Percentiles rank a stretch among this genome's conserved stretches.
Conservation (phyloP, 64 coral and sea anemone species). For the Pocillopora verrucosa region DNA sequence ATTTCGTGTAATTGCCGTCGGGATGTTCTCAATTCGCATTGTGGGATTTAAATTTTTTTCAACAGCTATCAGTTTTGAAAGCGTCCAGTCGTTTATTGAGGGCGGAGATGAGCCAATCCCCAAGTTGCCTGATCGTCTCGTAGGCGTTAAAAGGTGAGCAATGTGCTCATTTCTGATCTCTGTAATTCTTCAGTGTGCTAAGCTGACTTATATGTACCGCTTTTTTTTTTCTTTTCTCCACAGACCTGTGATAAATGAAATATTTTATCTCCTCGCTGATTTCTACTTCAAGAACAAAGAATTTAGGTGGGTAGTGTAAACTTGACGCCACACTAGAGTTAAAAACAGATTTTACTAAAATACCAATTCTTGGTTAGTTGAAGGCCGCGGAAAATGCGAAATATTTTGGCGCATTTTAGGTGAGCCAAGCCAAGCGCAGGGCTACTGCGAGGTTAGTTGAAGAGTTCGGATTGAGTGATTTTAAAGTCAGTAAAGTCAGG, state of each 20-base stretch:
- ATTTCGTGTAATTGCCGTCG: too few species aligned
- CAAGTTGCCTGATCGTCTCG: slow-evolving; percentile 69
- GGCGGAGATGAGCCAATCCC: slow-evolving; percentile 81
- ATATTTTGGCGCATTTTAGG: too few species aligned
- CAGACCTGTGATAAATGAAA: slow-evolving; percentile 87
- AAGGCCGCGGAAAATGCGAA: too few species aligned
- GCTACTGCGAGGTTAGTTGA: too few species aligned
- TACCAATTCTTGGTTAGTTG: too few species aligned
- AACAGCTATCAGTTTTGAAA: slow-evolving; percentile 89
- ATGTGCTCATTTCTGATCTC: not conserved
- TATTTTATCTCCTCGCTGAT: slow-evolving; percentile 97
- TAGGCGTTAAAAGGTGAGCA: slow-evolving; percentile 63
- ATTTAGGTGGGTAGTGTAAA: slow-evolving; percentile 70
- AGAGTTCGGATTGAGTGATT: too few species aligned
- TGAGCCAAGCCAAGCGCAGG: too few species aligned
- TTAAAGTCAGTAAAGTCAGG: too few species aligned
- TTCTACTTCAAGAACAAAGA: slow-evolving; percentile 99
- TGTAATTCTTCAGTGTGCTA: not conserved
- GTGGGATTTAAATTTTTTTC: not conserved
- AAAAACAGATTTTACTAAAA: too few species aligned
- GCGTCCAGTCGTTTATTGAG: slow-evolving; percentile 92
- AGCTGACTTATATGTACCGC: not conserved
- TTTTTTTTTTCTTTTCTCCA: slow-evolving; percentile 1
- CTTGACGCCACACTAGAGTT: not conserved
- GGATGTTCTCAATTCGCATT: not conserved